phyloP scores from a whole-genome alignment of 2,113 vertebrate genomes.

The Actinemys pallida region DNA sequence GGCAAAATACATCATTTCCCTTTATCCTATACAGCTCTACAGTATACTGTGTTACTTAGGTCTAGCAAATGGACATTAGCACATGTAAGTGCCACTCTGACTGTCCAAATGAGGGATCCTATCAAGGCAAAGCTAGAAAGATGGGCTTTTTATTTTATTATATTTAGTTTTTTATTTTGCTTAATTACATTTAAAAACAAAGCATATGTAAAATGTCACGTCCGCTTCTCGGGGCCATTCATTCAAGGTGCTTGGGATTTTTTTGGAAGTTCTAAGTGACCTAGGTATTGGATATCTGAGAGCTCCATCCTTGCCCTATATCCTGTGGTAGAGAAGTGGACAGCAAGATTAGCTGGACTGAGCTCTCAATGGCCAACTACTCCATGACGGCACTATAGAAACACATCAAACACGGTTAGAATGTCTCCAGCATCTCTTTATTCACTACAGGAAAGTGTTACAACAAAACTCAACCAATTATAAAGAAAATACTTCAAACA shows the following conservation, averaged over 20 bases:
- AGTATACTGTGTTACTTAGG: not conserved
- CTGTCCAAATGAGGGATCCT: not conserved
- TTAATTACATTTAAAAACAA: not conserved
- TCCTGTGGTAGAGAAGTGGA: not conserved
- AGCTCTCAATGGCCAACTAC: not conserved
- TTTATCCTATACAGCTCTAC: not conserved
- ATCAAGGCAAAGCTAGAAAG: not conserved
- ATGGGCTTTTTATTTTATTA: not conserved
- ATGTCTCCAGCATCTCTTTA: not conserved
- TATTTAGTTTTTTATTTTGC: not conserved
- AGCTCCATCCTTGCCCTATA: not conserved
- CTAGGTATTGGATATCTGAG: not conserved
- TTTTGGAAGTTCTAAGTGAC: not conserved
- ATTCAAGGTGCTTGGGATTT: not conserved
- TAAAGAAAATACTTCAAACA: constrained; percentile 45
- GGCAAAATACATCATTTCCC: not conserved
- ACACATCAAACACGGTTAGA: not conserved
- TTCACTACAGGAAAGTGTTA: constrained; percentile 10
- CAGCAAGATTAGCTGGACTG: not conserved
- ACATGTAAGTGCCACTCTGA: no score
- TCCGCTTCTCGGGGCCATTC: not conserved
- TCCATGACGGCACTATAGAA: not conserved
- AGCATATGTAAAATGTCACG: not conserved
- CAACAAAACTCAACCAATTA: constrained; percentile 1
- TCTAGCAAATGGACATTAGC: not conserved